Evolutionary conservation across 1,140 invertebrate species (phyloP), one percentile per base, ranked within the genome.

Genomic region (Argopecten irradians): DNA sequence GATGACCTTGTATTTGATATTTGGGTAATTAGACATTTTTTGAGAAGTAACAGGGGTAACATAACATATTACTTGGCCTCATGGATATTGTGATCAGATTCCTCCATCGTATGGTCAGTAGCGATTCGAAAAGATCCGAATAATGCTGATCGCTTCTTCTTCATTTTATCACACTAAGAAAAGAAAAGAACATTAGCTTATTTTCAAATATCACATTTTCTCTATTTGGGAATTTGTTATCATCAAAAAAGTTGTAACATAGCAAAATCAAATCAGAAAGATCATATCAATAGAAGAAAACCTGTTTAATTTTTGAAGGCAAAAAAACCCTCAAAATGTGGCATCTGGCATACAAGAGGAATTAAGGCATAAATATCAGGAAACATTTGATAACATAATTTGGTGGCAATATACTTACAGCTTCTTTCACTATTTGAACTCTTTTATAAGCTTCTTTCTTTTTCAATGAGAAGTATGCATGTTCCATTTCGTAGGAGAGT

Each of bases 101-200:
- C 98, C 95, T 99, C 98, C 89, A 99, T 98, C 2, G 98, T 97
- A 92, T 98, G 98, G 36, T 98, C 98, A 95, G 99, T 98, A 0
- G 98, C 99, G 0, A 98, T 98, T 28, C 98, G 98, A 94, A 99
- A 98, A 22, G 98, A 98, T 84, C 98, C 98, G n/a, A 99, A 97
- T 83, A 99, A 96, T 95, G 98, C 98, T 7, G 98, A 97, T 86
- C 98, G 96, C 95, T 99, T 99, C 94, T 98, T 98, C 71, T 97
- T 97, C 86, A 99, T 96, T 96, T 98, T 99, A 94, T 99, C 98
- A 96, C 98, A 99, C 98, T 98, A 95, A 87, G 90, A 87, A 85
- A 34, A 84, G 55, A 43, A 84, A 87, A 39, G n/a, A 86, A 35
- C 87, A n/a, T 46, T 11, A 55, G 13, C 2, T 82, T 82, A 55